phyloP scores from a whole-genome alignment of 2,113 vertebrate species.

The Irena cyanogastra region DNA sequence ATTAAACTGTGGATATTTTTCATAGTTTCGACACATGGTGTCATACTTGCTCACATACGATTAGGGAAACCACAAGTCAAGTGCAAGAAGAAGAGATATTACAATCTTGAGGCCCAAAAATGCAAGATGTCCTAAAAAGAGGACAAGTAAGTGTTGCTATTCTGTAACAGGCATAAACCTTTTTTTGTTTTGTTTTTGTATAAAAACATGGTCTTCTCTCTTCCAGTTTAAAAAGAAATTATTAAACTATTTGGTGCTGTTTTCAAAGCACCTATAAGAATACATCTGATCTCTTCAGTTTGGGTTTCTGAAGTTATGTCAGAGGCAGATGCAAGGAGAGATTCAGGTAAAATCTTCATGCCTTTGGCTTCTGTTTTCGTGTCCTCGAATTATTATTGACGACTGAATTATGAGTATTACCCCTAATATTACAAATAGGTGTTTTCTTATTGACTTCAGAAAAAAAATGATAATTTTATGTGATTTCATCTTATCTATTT shows the following conservation, averaged over 20 bases:
- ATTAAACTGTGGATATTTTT: background rate
- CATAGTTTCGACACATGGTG: background rate
- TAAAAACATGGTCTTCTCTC: background rate
- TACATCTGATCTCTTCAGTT: background rate
- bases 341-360: background rate
- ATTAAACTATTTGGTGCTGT: background rate
- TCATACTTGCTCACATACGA: background rate
- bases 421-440: background rate
- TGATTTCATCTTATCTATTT: background rate
- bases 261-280: background rate
- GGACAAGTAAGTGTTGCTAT: background rate
- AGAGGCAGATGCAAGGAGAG: background rate
- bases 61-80: background rate
- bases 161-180: background rate
- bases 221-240: background rate
- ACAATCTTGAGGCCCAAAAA: background rate
- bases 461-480: accelerated
- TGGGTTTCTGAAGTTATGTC: background rate
- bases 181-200: background rate
- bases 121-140: background rate
- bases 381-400: background rate
- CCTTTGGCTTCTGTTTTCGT: background rate
- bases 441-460: background rate
- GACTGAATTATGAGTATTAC: background rate
- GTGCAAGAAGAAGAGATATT: background rate